Evolutionary conservation across 1,140 invertebrate species (phyloP).

Genomic region (Neodiprion lecontei): DNA sequence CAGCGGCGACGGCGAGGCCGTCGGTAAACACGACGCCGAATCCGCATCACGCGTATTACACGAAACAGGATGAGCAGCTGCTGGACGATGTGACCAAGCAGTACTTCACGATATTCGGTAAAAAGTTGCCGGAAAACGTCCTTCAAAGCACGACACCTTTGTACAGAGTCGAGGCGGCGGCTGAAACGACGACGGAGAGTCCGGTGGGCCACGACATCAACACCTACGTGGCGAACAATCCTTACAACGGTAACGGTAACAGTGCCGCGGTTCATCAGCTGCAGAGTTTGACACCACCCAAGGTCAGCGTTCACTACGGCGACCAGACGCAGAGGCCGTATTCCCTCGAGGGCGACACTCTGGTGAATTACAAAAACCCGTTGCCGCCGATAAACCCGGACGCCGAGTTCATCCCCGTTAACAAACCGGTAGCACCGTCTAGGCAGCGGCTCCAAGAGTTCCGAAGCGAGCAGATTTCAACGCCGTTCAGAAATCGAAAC

Average conservation of each 20-base stretch:
- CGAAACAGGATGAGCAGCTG: constrained; percentile 73
- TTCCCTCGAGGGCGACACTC: constrained; percentile 66
- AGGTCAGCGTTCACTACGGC: constrained; percentile 53
- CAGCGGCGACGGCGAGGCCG: too few species aligned
- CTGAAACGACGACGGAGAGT: constrained; percentile 56
- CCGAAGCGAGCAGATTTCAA: not conserved
- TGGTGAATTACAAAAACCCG: constrained; percentile 68
- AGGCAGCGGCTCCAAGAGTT: constrained; percentile 35
- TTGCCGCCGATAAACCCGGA: constrained; percentile 70
- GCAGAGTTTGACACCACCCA: constrained; percentile 50
- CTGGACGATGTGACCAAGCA: constrained; percentile 79
- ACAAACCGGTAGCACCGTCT: constrained; percentile 15
- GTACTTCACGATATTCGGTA: constrained; percentile 78
- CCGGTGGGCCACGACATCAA: constrained; percentile 48
- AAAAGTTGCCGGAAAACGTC: constrained; percentile 66
- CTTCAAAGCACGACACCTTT: constrained; percentile 62
- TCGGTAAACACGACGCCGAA: constrained; percentile 62
- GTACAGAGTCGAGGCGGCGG: constrained; percentile 52
- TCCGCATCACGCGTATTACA: constrained; percentile 73
- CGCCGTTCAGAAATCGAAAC: constrained; percentile 26
- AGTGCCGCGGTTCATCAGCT: constrained; percentile 30
- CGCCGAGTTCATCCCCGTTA: constrained; percentile 67
- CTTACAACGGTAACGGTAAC: constrained; percentile 43
- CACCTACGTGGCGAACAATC: constrained; percentile 32
- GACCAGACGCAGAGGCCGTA: constrained; percentile 54